Conservation (phyloP, 2,797 vertebrate species). For the Tauraco hartlaubi region DNA sequence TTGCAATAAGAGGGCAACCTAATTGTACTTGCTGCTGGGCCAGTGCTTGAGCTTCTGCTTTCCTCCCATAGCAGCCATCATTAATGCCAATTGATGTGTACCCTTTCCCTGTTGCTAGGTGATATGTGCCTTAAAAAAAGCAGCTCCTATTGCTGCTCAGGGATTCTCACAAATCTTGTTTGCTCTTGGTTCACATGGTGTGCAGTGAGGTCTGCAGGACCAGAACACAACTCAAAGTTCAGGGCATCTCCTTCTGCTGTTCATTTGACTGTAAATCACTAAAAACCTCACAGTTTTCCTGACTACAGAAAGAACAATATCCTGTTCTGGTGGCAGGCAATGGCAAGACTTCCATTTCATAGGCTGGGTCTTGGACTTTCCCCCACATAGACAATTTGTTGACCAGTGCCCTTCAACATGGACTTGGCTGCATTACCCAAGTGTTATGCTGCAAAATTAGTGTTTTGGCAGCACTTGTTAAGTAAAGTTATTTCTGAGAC, state of each 20-base stretch:
- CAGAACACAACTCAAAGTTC: background rate
- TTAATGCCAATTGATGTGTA: conserved; percentile 5
- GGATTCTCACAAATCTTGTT: conserved; percentile 47
- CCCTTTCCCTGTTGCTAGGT: background rate
- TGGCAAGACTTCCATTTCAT: background rate
- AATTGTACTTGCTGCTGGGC: background rate
- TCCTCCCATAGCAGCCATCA: conserved; percentile 2
- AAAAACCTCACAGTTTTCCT: background rate
- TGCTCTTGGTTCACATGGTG: background rate
- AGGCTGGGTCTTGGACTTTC: background rate
- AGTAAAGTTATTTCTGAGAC: background rate
- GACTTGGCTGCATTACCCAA: background rate
- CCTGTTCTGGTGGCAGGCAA: background rate
- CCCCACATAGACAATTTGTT: background rate
- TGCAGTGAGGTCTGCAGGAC: background rate
- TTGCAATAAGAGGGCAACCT: background rate
- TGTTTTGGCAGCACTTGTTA: background rate
- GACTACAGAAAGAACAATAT: background rate
- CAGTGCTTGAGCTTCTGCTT: background rate
- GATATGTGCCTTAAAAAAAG: conserved; percentile 11
- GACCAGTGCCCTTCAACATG: background rate
- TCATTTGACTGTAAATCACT: background rate
- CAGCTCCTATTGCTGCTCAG: background rate
- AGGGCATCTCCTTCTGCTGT: background rate
- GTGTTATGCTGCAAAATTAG: background rate